Conservation (phyloP, 1,140 invertebrate species). For the Drosophila novamexicana region DNA sequence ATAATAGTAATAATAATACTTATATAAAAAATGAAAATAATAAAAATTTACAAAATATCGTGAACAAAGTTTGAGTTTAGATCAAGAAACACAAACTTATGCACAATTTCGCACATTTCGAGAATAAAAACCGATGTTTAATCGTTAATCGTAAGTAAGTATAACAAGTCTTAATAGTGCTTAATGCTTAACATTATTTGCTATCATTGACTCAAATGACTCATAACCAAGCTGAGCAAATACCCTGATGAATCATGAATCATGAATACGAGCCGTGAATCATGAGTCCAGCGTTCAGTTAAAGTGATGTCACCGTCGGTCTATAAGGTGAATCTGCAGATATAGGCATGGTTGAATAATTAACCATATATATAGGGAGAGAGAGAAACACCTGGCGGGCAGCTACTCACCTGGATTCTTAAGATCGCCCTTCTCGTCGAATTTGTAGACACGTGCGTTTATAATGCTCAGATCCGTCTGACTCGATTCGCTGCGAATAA, state of each 20-base stretch:
- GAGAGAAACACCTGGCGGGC: neutral
- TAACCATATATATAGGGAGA: no score
- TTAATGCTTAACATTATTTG: conserved; percentile 14
- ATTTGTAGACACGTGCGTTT: conserved; percentile 72
- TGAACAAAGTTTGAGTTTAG: no score
- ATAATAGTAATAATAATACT: neutral
- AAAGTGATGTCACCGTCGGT: conserved; percentile 71
- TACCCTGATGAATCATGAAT: conserved; percentile 28
- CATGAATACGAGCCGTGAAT: conserved; percentile 12
- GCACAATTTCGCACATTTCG: conserved; percentile 1
- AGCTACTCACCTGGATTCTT: conserved; percentile 50
- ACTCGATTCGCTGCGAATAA: conserved; percentile 56
- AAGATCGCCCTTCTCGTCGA: conserved; percentile 70
- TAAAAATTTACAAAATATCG: neutral
- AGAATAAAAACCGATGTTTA: conserved; percentile 7
- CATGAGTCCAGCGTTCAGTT: conserved; percentile 13
- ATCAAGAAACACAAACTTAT: no score
- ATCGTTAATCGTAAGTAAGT: conserved; percentile 17
- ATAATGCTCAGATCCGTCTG: conserved; percentile 72
- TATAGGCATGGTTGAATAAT: neutral
- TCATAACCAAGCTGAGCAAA: conserved; percentile 8
- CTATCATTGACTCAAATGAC: conserved; percentile 7
- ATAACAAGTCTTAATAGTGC: conserved; percentile 47
- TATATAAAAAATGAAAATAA: neutral
- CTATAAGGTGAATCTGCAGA: conserved; percentile 62